These are phyloP conservation scores for Steatocranus sp. DNA, from an alignment of 2,797 vertebrate genomes.

Conservation along the genomic window DNA sequence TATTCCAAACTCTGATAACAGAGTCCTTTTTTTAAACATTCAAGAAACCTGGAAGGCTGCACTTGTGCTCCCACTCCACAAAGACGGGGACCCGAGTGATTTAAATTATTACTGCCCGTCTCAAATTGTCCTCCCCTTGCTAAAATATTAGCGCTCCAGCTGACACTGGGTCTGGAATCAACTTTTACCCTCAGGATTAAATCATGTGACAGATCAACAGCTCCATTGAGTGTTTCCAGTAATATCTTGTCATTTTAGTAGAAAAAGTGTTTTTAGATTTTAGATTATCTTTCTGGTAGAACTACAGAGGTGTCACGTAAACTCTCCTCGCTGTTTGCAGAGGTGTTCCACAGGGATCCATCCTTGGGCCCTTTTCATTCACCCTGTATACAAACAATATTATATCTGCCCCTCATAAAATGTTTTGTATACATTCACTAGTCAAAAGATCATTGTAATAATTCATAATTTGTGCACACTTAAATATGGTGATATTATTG, in stretches of 20 bases:
- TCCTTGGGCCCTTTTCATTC: background rate
- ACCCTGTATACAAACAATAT: background rate
- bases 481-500: background rate
- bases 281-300: background rate
- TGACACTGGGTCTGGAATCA: background rate
- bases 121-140: background rate
- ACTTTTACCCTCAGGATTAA: background rate
- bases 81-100: accelerated
- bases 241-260: background rate
- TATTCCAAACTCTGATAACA: background rate
- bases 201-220: accelerated
- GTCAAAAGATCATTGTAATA: background rate
- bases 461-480: background rate
- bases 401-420: background rate
- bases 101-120: background rate
- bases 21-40: background rate
- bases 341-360: background rate
- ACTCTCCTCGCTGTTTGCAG: background rate
- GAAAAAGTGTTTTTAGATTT: background rate
- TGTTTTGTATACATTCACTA: background rate
- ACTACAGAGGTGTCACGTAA: background rate
- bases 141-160: background rate
- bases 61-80: background rate
- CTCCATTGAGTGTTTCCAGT: background rate
- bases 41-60: background rate